phyloP scores from a whole-genome alignment of 1,140 invertebrate genomes.

The Zaprionus ornatus region DNA sequence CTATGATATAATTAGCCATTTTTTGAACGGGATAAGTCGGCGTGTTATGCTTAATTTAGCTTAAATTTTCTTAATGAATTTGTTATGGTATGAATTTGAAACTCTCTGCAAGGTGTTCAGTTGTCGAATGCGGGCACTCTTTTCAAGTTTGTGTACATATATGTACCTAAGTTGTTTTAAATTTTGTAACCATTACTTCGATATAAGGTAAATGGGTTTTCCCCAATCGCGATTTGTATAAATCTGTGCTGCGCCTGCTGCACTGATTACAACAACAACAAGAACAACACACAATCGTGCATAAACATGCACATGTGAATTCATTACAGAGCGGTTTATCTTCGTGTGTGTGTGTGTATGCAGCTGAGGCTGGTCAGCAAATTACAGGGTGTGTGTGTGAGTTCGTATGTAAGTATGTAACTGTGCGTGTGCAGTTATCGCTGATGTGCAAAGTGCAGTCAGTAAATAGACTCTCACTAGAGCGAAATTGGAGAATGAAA shows the following conservation, averaged over 20 bases:
- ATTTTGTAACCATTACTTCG: not conserved
- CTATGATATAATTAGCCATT: not conserved
- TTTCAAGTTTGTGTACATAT: not conserved
- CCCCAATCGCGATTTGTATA: not conserved
- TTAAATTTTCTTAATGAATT: not conserved
- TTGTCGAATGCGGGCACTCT: not conserved
- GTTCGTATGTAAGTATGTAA: not conserved
- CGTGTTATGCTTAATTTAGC: not conserved
- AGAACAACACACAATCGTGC: too few species aligned
- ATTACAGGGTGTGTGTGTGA: not conserved
- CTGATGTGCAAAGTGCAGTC: conserved; percentile 36
- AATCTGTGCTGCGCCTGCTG: not conserved
- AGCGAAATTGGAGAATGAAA: conserved; percentile 4
- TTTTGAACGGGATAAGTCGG: not conserved
- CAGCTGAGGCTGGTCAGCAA: not conserved
- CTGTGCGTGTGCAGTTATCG: conserved; percentile 29
- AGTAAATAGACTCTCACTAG: conserved; percentile 9
- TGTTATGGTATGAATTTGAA: not conserved
- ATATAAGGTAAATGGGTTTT: not conserved
- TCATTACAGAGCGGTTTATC: not conserved
- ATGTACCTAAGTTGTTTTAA: not conserved
- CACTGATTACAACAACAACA: not conserved
- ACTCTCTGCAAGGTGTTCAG: not conserved
- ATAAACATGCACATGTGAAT: not conserved
- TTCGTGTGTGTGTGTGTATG: not conserved